Base-by-base conservation (phyloP, 1,140 invertebrate genomes). In the Drosophila subobscura region DNA sequence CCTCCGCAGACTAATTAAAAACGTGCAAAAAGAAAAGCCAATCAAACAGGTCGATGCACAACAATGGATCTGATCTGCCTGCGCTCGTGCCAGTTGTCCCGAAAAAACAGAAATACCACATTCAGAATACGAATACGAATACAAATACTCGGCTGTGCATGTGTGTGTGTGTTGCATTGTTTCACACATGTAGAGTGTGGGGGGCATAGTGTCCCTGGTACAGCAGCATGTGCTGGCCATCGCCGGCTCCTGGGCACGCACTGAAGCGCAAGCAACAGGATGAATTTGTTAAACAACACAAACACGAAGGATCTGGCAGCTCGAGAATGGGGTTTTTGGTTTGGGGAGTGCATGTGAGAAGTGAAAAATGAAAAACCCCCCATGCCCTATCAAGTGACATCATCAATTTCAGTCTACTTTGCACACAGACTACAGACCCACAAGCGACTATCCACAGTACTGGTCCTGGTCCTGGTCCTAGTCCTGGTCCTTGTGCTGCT, bases 331-430 rank as follows among this genome's bases (percentile, higher is more conserved):
- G 33, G 33, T 33, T 37, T 37, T 37, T 37, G 33, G 10, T 37
- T 50, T 42, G 40, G 45, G 41, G 40, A 44, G 29, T 58, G 40
- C 56, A 67, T 55, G 77, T 59, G 79, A 78, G 74, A 85, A 70
- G 75, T 80, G 86, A 89, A 86, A 90, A 90, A 81, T 90, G 80
- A 90, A 86, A 90, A 90, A 83, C 86, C 84, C 86, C 86, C 89
- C 90, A 79, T 86, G 81, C 78, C 80, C 72, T 90, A 90, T 90
- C 86, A 90, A 90, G 81, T 90, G 86, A 81, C 86, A 90, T 90
- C 80, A 90, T 90, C 86, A 90, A 90, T 90, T 90, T 90, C 81
- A 90, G 86, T 90, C 80, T 77, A 90, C 86, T 90, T 89, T 90
- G 77, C 58, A 75, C 72, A 71, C 72, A 71, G 58, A 41, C 65